These are phyloP conservation scores for Actinernus sp. DNA, from an alignment of 92 coral and sea anemone genomes.

Conservation along the genomic window DNA sequence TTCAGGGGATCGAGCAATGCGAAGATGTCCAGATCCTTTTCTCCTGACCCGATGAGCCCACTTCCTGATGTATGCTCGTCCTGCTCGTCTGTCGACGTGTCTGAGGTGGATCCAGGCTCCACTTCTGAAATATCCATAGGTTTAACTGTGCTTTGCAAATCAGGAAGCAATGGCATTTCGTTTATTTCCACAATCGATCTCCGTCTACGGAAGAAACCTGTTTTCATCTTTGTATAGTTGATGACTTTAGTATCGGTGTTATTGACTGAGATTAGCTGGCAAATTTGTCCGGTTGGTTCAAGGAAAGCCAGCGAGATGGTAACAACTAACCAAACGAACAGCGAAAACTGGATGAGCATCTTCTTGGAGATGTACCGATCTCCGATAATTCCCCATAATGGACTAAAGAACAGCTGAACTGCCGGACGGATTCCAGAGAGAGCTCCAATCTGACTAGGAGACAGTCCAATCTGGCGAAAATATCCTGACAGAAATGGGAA, in stretches of 20 bases:
- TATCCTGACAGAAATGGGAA: constrained; percentile 87
- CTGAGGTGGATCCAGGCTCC: constrained; percentile 3
- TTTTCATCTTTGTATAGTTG: constrained; percentile 85
- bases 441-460: constrained; percentile 75
- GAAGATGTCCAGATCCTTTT: neutral
- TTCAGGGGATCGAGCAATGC: neutral
- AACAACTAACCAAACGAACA: constrained; percentile 87
- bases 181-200: constrained; percentile 26
- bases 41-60: constrained; percentile 2
- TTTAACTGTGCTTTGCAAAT: neutral
- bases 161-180: constrained; percentile 23
- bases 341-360: constrained; percentile 82
- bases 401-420: constrained; percentile 78
- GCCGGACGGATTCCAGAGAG: constrained; percentile 80
- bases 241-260: constrained; percentile 69
- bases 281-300: constrained; percentile 94
- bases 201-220: constrained; percentile 92
- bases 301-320: constrained; percentile 95
- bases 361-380: constrained; percentile 83
- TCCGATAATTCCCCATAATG: constrained; percentile 91
- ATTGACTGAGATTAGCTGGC: constrained; percentile 79
- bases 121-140: constrained; percentile 9
- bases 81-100: neutral
- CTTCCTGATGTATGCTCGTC: constrained; percentile 33
- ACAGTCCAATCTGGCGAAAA: constrained; percentile 93